Evolutionary conservation across 2,113 vertebrate species (phyloP).

Genomic region (Chlamydotis undulata): DNA sequence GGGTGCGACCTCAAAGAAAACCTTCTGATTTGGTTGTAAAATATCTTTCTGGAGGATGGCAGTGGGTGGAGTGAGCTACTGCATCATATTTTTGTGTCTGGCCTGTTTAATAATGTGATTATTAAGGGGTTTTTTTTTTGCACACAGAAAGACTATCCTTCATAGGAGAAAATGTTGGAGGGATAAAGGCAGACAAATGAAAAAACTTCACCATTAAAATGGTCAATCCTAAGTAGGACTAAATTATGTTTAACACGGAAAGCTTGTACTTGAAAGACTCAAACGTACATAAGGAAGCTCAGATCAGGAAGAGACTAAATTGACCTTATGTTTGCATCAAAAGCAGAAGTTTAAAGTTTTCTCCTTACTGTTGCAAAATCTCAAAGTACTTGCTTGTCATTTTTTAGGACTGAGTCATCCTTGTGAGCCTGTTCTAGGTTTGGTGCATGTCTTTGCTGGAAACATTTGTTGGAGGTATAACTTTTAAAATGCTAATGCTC

Average conservation of each 20-base stretch:
- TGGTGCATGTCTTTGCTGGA: neutral
- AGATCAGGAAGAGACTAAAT: neutral
- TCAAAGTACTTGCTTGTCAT: neutral
- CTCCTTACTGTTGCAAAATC: neutral
- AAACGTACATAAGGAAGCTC: neutral
- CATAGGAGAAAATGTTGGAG: neutral
- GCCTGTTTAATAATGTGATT: slow-evolving; percentile 42
- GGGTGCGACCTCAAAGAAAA: slow-evolving; percentile 73
- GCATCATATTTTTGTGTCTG: slow-evolving; percentile 56
- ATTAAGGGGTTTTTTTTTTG: slow-evolving; percentile 5
- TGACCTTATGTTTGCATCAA: neutral
- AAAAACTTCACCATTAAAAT: neutral
- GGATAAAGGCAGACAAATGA: neutral
- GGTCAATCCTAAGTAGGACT: neutral
- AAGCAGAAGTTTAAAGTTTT: neutral
- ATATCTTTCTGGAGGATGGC: slow-evolving; percentile 37
- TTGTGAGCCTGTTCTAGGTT: neutral
- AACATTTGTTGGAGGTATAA: neutral
- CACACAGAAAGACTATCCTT: neutral
- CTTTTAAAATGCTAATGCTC: neutral
- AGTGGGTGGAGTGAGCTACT: slow-evolving; percentile 63
- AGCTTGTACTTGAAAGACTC: neutral
- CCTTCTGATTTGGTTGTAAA: slow-evolving; percentile 71
- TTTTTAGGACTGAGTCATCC: slow-evolving; percentile 17
- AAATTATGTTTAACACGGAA: neutral